These are phyloP conservation scores for Cydia pomonella DNA, from an alignment of 1,140 invertebrate genomes.

Conservation along the genomic window DNA sequence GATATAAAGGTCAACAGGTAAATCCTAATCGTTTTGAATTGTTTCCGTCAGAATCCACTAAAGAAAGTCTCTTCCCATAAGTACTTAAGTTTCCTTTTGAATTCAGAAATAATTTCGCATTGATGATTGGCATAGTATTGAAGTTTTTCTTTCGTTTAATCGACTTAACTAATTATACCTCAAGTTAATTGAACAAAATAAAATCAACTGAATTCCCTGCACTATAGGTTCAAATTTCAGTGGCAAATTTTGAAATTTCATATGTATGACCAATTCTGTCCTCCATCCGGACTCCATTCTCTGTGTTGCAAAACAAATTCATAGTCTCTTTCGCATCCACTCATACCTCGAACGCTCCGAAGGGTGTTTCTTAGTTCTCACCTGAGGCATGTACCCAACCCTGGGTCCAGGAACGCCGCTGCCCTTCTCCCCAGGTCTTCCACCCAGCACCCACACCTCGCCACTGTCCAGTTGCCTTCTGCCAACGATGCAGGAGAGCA, in stretches of 20 bases:
- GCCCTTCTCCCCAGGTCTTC: slow-evolving; percentile 85
- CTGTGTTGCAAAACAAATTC: too few species aligned
- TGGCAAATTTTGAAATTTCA: too few species aligned
- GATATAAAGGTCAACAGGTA: neutral
- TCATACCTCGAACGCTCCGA: too few species aligned
- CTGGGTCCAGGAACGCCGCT: slow-evolving; percentile 89
- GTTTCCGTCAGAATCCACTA: neutral
- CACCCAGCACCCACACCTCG: slow-evolving; percentile 89
- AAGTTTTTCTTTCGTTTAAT: neutral
- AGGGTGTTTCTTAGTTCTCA: slow-evolving; percentile 48
- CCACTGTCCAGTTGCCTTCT: slow-evolving; percentile 87
- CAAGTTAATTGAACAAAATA: too few species aligned
- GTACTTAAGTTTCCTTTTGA: neutral
- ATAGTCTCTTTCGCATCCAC: too few species aligned
- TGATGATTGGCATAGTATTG: neutral
- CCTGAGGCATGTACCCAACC: slow-evolving; percentile 93
- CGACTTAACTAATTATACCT: too few species aligned
- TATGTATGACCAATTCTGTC: too few species aligned
- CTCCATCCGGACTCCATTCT: too few species aligned
- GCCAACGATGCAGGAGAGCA: slow-evolving; percentile 93
- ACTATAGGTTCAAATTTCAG: too few species aligned
- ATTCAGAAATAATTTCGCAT: neutral
- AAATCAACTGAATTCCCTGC: too few species aligned
- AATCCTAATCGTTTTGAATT: neutral
- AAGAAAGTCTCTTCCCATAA: neutral